Evolutionary conservation across 2,888 invertebrate genomes (phyloP), one percentile per base, ranked within the genome.

Genomic region (Quadriops clusia): DNA sequence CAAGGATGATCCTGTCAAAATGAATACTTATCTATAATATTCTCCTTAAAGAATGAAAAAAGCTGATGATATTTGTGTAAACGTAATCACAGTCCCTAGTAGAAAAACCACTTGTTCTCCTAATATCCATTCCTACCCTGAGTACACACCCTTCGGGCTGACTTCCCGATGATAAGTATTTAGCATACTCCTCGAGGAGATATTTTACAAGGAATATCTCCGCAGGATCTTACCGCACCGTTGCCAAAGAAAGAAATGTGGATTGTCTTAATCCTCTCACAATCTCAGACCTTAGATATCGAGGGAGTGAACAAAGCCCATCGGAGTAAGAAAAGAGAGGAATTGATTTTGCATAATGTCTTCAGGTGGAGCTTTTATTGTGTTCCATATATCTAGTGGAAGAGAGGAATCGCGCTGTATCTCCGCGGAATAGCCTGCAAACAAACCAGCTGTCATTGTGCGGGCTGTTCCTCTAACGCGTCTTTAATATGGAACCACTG

Each of bases 311-410:
- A 56, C 54, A 56, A 57, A 56, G 56, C 53, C 42, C 44, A 36
- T 36, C 40, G 33, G 34, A 36, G 47, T 40, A 45, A 47, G 50
- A 49, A 50, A 53, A 50, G 56, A 56, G 50, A 55, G 52, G 61
- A 61, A 63, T 63, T 61, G 62, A 61, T 61, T 63, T 63, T 63
- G 61, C 61, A 63, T 63, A 63, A 63, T 60, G 62, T 61, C 58
- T 58, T 55, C 60, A 60, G 60, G 62, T 61, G 58, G 58, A 52
- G 54, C 50, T 58, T 60, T 60, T 59, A 59, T 60, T 60, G 58
- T 59, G 54, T 53, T 54, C 58, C 58, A 60, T 59, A 60, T 60
- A 60, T 60, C 55, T 56, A 50, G 49, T 45, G 50, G 48, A 50
- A 52, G 47, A 49, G 50, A 43, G 45, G 47, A 48, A 47, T 43